Evolutionary conservation across 2,113 vertebrate species (phyloP).

Genomic region (Catharus minimus): DNA sequence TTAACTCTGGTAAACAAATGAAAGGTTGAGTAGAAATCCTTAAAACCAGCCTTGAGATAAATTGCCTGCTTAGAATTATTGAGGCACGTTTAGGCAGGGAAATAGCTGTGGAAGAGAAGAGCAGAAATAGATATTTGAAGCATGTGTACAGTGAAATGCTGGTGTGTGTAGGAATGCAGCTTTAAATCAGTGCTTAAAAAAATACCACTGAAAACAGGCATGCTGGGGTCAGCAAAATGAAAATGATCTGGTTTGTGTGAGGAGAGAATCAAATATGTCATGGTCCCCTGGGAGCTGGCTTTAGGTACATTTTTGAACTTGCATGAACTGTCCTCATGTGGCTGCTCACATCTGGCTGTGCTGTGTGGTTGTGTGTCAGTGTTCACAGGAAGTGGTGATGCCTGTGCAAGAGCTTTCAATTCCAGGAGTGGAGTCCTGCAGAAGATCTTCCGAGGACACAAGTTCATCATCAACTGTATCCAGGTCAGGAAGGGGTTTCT

Average conservation of each 20-base stretch:
- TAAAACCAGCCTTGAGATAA: background rate
- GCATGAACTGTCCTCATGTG: fast-evolving
- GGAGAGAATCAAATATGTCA: fast-evolving
- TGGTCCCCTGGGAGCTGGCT: background rate
- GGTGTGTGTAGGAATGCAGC: background rate
- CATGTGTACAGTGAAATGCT: background rate
- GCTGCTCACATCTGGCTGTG: background rate
- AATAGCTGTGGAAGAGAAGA: background rate
- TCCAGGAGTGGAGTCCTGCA: constrained; percentile 75
- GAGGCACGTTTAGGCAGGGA: background rate
- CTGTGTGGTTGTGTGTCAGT: constrained; percentile 63
- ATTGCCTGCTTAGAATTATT: background rate
- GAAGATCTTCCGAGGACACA: constrained; percentile 81
- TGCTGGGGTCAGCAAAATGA: background rate
- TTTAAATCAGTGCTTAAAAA: background rate
- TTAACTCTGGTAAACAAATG: background rate
- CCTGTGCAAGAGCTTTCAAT: constrained; percentile 81
- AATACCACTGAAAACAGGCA: background rate
- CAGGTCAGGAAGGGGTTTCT: constrained; percentile 69
- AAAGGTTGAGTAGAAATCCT: background rate
- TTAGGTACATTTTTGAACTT: background rate
- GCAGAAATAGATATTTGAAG: background rate
- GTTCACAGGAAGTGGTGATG: constrained; percentile 83
- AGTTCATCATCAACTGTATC: constrained; percentile 82
- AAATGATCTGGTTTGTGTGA: background rate